Conservation (phyloP, 2,888 invertebrate species). For the Chaetoderma sp. region DNA sequence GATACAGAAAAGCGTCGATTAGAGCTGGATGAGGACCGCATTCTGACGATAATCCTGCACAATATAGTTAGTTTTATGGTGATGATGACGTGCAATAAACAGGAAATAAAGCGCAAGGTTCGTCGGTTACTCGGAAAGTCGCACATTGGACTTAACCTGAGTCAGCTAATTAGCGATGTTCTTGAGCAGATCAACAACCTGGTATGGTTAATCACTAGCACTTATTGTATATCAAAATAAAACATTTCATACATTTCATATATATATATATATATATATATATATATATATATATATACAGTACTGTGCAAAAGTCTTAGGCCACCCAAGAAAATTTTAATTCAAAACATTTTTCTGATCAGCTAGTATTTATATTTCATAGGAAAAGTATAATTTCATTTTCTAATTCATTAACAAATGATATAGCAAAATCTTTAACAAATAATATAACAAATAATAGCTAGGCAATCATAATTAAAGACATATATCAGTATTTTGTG, state of each 20-base stretch:
- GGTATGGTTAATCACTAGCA: constrained; percentile 74
- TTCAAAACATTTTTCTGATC: too few relatives aligned
- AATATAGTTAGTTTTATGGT: constrained; percentile 97
- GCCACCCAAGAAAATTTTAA: too few relatives aligned
- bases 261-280: not conserved
- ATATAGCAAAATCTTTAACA: too few relatives aligned
- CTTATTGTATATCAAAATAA: not conserved
- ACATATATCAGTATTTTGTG: too few relatives aligned
- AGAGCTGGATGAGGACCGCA: constrained; percentile 97
- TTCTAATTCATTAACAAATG: too few relatives aligned
- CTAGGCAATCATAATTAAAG: too few relatives aligned
- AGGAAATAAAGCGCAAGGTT: constrained; percentile 73
- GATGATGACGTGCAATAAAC: constrained; percentile 88
- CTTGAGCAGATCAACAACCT: constrained; percentile 93
- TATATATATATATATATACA: too few relatives aligned
- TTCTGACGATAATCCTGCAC: constrained; percentile 94
- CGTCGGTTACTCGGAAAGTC: constrained; percentile 95
- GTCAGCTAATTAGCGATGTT: constrained; percentile 96
- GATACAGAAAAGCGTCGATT: constrained; percentile 84
- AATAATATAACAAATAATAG: too few relatives aligned
- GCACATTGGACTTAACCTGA: constrained; percentile 97
- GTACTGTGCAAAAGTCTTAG: too few relatives aligned
- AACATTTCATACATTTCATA: not conserved
- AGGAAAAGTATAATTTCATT: not conserved
- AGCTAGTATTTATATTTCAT: too few relatives aligned